phyloP scores from a whole-genome alignment of 1,140 invertebrate species.

The Pantala flavescens region DNA sequence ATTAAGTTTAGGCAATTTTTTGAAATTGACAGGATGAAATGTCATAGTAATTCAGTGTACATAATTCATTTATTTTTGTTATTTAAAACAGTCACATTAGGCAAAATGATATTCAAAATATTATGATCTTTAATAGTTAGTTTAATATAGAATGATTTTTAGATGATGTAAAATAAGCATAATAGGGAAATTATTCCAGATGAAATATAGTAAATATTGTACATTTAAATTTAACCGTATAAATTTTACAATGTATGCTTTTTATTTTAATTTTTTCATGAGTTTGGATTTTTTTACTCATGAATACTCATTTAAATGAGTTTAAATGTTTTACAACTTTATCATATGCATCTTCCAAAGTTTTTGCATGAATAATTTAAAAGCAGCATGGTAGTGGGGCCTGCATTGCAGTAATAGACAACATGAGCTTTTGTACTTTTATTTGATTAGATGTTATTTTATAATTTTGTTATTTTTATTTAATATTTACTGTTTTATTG shows the following conservation, averaged over 20 bases:
- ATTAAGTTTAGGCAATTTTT: not conserved
- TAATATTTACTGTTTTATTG: not conserved
- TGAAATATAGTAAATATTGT: not conserved
- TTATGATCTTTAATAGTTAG: not conserved
- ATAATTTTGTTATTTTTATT: not conserved
- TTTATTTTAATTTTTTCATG: slow-evolving; percentile 6
- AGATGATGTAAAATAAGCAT: not conserved
- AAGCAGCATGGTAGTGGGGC: slow-evolving; percentile 4
- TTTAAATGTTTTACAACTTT: not conserved
- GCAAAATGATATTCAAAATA: not conserved
- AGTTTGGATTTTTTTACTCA: slow-evolving; percentile 5
- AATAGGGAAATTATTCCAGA: not conserved
- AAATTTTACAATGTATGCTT: not conserved
- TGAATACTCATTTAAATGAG: not conserved
- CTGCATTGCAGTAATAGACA: slow-evolving; percentile 1
- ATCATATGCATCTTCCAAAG: not conserved
- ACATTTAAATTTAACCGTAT: not conserved
- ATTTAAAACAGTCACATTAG: not conserved
- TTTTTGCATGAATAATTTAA: not conserved
- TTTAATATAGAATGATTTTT: not conserved
- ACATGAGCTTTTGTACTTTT: slow-evolving; percentile 6
- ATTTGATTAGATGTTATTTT: not conserved
- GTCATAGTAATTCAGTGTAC: not conserved
- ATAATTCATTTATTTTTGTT: slow-evolving; percentile 7
- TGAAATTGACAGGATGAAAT: not conserved